These are phyloP conservation scores for Rhyacichthys aspro DNA, from an alignment of 2,797 vertebrate species.

Conservation along the genomic window DNA sequence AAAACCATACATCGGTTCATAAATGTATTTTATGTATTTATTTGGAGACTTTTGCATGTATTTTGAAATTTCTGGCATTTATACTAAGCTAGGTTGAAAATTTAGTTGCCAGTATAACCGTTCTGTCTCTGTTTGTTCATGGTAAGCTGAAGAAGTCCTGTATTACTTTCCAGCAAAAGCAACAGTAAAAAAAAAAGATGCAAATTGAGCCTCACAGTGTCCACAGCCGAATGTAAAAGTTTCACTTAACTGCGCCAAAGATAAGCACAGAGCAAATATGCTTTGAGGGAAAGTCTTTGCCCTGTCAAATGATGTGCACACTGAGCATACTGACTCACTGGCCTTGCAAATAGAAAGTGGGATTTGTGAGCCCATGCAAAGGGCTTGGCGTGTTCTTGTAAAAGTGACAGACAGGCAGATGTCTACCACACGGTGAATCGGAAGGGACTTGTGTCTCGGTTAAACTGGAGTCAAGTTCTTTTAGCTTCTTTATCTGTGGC, in stretches of 20 bases:
- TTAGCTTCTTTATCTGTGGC: too few relatives aligned
- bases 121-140: slow-evolving; percentile 2
- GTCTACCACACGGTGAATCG: slow-evolving; percentile 45
- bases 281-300: slow-evolving; percentile 30
- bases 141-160: neutral
- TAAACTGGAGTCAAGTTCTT: slow-evolving; percentile 13
- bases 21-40: too few relatives aligned
- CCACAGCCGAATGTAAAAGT: neutral
- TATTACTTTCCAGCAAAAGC: neutral
- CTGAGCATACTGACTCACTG: slow-evolving; percentile 13
- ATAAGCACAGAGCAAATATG: slow-evolving; percentile 30
- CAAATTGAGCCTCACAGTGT: slow-evolving; percentile 7
- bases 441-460: slow-evolving; percentile 5
- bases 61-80: too few relatives aligned
- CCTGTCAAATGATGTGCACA: slow-evolving; percentile 29
- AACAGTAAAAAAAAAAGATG: slow-evolving; percentile 1
- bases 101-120: too few relatives aligned
- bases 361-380: slow-evolving; percentile 40
- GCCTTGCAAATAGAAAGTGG: slow-evolving; percentile 34
- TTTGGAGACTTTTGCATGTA: too few relatives aligned
- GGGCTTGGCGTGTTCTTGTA: slow-evolving; percentile 25
- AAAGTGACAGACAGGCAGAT: slow-evolving; percentile 27
- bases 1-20: too few relatives aligned
- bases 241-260: neutral
- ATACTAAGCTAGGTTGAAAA: too few relatives aligned